Evolutionary conservation across 1,140 invertebrate species (phyloP), one percentile per base, ranked within the genome.

Genomic region (Sitobion miscanthi): DNA sequence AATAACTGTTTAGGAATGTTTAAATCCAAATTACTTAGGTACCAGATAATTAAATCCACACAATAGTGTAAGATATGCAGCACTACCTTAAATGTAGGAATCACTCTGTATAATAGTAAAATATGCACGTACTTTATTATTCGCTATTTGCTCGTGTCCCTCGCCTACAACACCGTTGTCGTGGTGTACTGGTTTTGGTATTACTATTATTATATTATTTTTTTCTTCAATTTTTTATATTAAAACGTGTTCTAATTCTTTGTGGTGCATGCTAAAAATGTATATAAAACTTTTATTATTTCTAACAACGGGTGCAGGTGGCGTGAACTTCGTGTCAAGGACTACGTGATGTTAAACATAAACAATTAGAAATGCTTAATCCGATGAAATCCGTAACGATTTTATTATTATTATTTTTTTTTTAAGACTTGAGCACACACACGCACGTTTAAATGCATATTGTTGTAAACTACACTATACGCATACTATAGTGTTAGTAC

Each of bases 291-390:
- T 88, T 49, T 49, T 88, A 52, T 52, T 88, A 90, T 90, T 57
- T 57, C 4, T 57, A 90, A 57, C 49, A 42, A 54, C 88, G 49
- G 25, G 9, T 20, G 52, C 52, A 54, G 49, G 35, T 42, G 49
- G n/a, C 49, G 52, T 42, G 52, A 54, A 57, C 88, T 90, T 57
- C 88, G 52, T 90, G 49, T 90, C 88, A 54, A 57, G 49, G 88
- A 57, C 88, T 90, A 90, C 88, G 52, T 57, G 87, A 90, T 42
- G 88, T 57, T 57, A 57, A 90, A 90, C 88, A 42, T 90, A 90
- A 90, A 90, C 88, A 90, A 90, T 90, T 54, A 90, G n/a, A 90
- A 90, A 89, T 57, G n/a, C 86, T 88, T 88, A 52, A 88, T 30
- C 87, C 47, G 23, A 90, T 17, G 52, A 90, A 90, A 90, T 90